A percentile compares a stretch with the other conserved stretches of the same genome.
Conservation (phyloP, 2,113 vertebrate species). For the Chascanopsetta lugubris region DNA sequence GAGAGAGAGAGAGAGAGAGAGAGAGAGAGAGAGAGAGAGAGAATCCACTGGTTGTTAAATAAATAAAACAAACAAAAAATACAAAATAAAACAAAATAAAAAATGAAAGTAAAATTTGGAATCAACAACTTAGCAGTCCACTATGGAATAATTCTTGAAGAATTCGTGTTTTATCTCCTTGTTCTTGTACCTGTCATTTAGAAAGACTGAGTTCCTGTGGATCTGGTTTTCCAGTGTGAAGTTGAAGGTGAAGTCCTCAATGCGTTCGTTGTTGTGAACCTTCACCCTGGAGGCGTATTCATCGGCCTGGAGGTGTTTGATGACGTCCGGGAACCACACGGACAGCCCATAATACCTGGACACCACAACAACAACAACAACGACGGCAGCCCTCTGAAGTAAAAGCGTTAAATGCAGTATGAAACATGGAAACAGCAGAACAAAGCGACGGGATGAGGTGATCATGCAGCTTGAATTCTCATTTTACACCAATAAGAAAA, state of each 20-base stretch:
- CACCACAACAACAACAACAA: no score
- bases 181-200: slow-evolving; percentile 88
- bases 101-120: no score
- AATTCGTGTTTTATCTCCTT: not conserved
- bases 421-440: no score
- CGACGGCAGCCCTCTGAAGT: not conserved
- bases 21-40: no score
- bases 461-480: not conserved
- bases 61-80: no score
- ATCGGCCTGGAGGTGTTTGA: slow-evolving; percentile 94
- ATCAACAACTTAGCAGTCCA: no score
- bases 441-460: no score
- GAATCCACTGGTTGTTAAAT: no score
- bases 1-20: no score
- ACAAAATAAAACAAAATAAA: no score
- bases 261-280: slow-evolving; percentile 85
- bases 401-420: not conserved
- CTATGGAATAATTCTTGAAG: no score
- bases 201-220: slow-evolving; percentile 89
- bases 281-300: slow-evolving; percentile 90
- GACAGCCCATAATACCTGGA: slow-evolving; percentile 95
- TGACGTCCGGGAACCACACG: slow-evolving; percentile 99
- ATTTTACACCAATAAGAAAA: not conserved
- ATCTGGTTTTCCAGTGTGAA: slow-evolving; percentile 98
- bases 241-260: slow-evolving; percentile 92